Evolutionary conservation across 2,113 vertebrate genomes (phyloP).

Genomic region (Limanda limanda): DNA sequence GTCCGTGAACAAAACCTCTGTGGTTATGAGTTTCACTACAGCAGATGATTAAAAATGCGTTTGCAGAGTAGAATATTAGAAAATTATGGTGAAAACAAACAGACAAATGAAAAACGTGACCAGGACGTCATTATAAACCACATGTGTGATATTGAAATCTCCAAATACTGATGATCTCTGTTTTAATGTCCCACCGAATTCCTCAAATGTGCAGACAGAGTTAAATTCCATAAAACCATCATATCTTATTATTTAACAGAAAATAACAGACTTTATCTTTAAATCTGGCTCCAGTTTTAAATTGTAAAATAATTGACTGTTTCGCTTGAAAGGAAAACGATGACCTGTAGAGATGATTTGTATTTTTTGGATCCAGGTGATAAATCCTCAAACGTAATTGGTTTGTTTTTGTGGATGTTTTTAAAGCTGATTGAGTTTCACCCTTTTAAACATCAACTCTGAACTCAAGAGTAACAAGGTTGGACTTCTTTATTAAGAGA

Average conservation of each 20-base stretch:
- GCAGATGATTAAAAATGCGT: background rate
- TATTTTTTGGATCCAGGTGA: slow-evolving; percentile 1
- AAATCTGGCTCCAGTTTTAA: background rate
- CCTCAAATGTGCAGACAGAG: no score
- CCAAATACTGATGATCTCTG: no score
- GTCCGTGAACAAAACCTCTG: no score
- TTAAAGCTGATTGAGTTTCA: slow-evolving; percentile 18
- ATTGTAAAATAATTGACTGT: background rate
- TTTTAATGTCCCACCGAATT: no score
- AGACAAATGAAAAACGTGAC: background rate
- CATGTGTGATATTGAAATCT: no score
- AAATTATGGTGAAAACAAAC: background rate
- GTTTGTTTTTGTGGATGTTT: slow-evolving; percentile 4
- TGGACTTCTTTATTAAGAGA: no score
- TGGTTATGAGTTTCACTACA: no score
- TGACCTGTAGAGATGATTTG: no score
- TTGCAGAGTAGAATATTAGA: background rate
- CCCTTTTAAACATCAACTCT: background rate
- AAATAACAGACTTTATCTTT: background rate
- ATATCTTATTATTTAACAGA: no score
- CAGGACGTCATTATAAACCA: background rate
- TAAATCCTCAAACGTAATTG: slow-evolving; percentile 1
- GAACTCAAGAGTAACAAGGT: background rate
- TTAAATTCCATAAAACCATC: no score
- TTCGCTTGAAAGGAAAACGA: background rate